phyloP scores from a whole-genome alignment of 2,888 invertebrate genomes.

The Agrochola macilenta region DNA sequence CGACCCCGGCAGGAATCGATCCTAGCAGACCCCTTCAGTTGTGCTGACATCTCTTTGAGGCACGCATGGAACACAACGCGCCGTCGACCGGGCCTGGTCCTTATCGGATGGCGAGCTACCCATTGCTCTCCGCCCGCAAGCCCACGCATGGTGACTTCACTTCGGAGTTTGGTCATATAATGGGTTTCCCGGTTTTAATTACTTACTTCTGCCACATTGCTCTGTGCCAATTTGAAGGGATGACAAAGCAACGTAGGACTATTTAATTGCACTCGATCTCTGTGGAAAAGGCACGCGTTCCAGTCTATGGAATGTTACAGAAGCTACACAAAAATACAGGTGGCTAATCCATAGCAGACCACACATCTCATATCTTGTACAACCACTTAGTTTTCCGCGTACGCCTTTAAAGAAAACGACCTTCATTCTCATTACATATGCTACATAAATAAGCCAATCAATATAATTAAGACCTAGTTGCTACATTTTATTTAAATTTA shows the following conservation, averaged over 20 bases:
- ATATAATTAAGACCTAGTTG: constrained; percentile 54
- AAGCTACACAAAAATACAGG: background rate
- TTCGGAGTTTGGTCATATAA: background rate
- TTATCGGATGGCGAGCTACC: no score
- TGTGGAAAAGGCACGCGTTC: background rate
- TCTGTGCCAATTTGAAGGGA: background rate
- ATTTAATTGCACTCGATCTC: background rate
- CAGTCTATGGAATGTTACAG: background rate
- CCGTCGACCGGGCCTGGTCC: no score
- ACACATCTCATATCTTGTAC: constrained; percentile 19
- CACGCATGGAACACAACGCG: no score
- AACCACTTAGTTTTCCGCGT: constrained; percentile 51
- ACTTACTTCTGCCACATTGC: background rate
- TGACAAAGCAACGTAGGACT: background rate
- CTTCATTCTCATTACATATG: constrained; percentile 58
- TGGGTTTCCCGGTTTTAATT: background rate
- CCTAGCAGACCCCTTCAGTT: no score
- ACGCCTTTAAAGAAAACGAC: constrained; percentile 46
- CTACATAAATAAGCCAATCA: constrained; percentile 66
- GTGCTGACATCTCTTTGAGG: no score
- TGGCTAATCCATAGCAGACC: constrained; percentile 24
- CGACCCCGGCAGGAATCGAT: no score
- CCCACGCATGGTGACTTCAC: background rate
- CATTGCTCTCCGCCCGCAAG: no score
- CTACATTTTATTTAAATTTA: constrained; percentile 63